phyloP scores from a whole-genome alignment of 1,140 invertebrate species.

The Drosophila tropicalis region DNA sequence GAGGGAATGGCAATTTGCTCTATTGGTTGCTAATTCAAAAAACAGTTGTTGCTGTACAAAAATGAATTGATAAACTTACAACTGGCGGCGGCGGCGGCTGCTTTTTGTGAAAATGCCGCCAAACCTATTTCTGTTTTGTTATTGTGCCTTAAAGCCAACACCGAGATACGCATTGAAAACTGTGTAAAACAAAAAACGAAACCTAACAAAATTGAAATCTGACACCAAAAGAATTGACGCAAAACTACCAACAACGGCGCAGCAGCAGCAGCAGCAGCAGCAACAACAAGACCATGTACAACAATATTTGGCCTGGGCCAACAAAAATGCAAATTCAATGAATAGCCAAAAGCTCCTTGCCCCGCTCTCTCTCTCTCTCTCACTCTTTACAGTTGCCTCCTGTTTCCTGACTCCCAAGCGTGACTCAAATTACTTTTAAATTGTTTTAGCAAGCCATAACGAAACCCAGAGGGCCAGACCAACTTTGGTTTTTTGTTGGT shows the following conservation, averaged over 20 bases:
- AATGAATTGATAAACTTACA: constrained; percentile 80
- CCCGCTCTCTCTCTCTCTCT: neutral
- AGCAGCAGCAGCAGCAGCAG: constrained; percentile 23
- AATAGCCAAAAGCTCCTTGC: constrained; percentile 48
- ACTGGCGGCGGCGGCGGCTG: constrained; percentile 55
- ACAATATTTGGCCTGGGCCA: constrained; percentile 24
- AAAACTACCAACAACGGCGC: constrained; percentile 29
- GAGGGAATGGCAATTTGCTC: constrained; percentile 74
- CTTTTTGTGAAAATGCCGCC: constrained; percentile 79
- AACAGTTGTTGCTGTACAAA: constrained; percentile 19
- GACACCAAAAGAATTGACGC: constrained; percentile 80
- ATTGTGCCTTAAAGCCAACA: constrained; percentile 62
- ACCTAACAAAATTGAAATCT: constrained; percentile 79
- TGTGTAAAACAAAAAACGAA: constrained; percentile 15
- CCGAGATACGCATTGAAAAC: constrained; percentile 69
- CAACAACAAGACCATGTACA: constrained; percentile 27
- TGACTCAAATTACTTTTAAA: constrained; percentile 80
- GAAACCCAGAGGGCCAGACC: constrained; percentile 35
- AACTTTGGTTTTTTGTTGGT: constrained; percentile 1
- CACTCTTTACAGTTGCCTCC: neutral
- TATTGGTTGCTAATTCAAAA: constrained; percentile 37
- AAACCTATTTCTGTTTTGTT: constrained; percentile 60
- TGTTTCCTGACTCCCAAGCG: constrained; percentile 27
- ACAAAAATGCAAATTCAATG: constrained; percentile 70
- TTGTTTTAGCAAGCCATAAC: constrained; percentile 68